Percentiles rank a stretch among this genome's conserved stretches.
These are phyloP conservation scores for Gallinago stenura DNA, from an alignment of 2,797 vertebrate species.

Conservation along the genomic window DNA sequence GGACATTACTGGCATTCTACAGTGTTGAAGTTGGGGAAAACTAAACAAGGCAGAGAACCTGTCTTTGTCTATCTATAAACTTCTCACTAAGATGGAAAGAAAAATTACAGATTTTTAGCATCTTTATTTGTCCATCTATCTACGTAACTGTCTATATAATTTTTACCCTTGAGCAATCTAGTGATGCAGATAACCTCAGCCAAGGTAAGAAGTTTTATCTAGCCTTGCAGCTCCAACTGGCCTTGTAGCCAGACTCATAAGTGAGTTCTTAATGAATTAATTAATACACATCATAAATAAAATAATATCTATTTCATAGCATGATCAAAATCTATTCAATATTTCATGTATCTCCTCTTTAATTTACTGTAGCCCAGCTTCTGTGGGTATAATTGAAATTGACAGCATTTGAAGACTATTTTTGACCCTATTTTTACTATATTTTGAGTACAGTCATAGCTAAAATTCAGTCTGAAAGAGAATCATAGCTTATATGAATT, in stretches of 20 bases:
- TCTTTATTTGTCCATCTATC: not conserved
- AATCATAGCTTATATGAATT: not conserved
- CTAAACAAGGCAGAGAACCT: not conserved
- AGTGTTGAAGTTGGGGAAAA: not conserved
- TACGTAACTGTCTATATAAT: accelerated
- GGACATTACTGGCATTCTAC: not conserved
- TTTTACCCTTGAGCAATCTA: not conserved
- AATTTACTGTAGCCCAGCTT: slow-evolving; percentile 1
- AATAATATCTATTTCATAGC: slow-evolving; percentile 21
- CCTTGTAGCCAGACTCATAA: not conserved
- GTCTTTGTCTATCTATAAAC: not conserved
- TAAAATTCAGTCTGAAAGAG: not conserved
- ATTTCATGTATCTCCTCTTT: slow-evolving; percentile 31
- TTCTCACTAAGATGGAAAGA: not conserved
- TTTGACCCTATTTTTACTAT: not conserved
- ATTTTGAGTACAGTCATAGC: not conserved
- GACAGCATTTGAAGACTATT: not conserved
- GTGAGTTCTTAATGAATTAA: slow-evolving; percentile 15
- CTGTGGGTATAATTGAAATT: not conserved
- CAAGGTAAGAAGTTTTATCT: not conserved
- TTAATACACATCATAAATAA: slow-evolving; percentile 55
- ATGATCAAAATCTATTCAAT: slow-evolving; percentile 51
- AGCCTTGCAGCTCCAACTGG: not conserved
- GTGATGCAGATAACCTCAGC: not conserved
- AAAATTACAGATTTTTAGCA: not conserved